Conservation (phyloP, 2,888 invertebrate genomes). For the Andrena dorsata region DNA sequence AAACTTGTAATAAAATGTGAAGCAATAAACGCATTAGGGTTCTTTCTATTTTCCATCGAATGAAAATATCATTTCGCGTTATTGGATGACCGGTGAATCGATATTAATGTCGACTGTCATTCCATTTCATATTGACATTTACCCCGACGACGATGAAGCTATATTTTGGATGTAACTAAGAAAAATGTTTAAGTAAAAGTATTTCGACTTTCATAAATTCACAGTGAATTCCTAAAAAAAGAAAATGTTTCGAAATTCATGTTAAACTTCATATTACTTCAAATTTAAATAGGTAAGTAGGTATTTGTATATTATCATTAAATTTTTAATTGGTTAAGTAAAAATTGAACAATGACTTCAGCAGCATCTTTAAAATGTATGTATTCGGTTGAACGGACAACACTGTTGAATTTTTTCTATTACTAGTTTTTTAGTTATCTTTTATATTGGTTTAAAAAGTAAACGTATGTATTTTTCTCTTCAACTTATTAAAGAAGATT, state of each 20-base stretch:
- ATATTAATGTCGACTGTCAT: constrained; percentile 35
- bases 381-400: not conserved
- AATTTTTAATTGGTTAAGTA: constrained; percentile 4
- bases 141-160: not conserved
- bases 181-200: constrained; percentile 42
- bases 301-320: not conserved
- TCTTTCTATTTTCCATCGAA: not conserved
- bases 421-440: no score
- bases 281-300: constrained; percentile 19
- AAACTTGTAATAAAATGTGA: not conserved
- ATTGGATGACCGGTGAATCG: constrained; percentile 5
- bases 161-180: constrained; percentile 5
- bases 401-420: no score
- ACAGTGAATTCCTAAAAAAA: not conserved
- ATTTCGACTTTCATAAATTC: not conserved
- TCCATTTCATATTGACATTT: constrained; percentile 3
- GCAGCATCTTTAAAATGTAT: not conserved
- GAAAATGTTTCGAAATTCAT: not conserved
- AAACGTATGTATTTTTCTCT: no score
- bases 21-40: not conserved
- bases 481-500: no score
- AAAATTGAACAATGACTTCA: not conserved
- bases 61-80: constrained; percentile 7
- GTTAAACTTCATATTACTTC: not conserved
- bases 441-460: no score